Evolutionary conservation across 2,113 vertebrate genomes (phyloP), one percentile per base, ranked within the genome.

Genomic region (Tichodroma muraria): DNA sequence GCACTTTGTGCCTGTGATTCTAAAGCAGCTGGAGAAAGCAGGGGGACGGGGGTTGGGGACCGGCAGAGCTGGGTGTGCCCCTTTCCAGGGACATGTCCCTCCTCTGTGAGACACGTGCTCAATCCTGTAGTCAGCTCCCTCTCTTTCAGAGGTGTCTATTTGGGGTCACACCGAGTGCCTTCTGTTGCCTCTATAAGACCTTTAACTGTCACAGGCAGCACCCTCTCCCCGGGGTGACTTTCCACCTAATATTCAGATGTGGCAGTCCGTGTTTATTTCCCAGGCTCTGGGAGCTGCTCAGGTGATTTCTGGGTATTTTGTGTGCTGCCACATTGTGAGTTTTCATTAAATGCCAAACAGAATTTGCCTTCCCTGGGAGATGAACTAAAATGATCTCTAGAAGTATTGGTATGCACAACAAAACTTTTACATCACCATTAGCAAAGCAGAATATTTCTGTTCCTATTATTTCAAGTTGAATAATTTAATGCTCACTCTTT

Each of bases 401-500:
- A 72, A 87, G 45, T 81, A 80, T 87, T 80, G 94, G 57, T 91
- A 94, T 95, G 83, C 88, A 81, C 81, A 93, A 93, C 69, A 93
- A 96, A 96, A 96, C 87, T 88, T 95, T 88, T 82, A 77, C 71
- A 91, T 91, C 76, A 64, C 52, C 65, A 83, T 90, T 79, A 89
- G 54, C 44, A 89, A 93, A 94, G 85, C 86, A 91, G 88, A 93
- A 77, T 90, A 82, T 64, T 91, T 87, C 78, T 78, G 35, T 77
- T 85, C 75, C 69, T 68, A 93, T 90, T 78, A 94, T 80, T 95
- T 85, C 86, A 90, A 89, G 90, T 66, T 93, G 94, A 96, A 95
- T 94, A 95, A 95, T 95, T 97, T 89, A 91, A 94, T 65, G 86
- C 79, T 91, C 95, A 92, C 80, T 76, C 86, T 90, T 94, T 93